A percentile compares a stretch with the other conserved stretches of the same genome.
phyloP scores from a whole-genome alignment of 2,797 vertebrate species.

The Bovichtus variegatus region DNA sequence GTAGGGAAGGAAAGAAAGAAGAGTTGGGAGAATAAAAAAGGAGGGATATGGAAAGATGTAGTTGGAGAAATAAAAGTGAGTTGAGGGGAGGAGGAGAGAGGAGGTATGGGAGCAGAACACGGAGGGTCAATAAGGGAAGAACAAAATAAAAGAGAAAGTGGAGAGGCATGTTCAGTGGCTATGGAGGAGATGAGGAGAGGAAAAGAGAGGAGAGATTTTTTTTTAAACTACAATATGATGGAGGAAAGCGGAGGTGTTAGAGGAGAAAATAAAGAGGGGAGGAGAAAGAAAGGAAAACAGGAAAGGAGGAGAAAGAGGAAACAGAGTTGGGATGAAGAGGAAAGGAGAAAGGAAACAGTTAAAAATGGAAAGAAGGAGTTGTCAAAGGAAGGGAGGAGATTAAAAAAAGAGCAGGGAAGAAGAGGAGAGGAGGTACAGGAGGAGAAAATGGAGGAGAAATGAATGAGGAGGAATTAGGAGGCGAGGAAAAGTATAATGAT shows the following conservation, averaged over 20 bases:
- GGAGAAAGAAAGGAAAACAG: no score
- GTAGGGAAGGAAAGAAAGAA: no score
- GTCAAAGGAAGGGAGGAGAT: neutral
- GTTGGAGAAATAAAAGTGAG: neutral
- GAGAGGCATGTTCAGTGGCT: neutral
- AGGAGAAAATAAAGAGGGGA: no score
- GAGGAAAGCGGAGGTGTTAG: no score
- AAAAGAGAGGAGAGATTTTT: no score
- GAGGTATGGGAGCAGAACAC: no score
- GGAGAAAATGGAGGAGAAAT: neutral
- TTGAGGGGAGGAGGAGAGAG: neutral
- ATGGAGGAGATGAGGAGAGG: neutral
- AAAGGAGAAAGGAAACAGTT: neutral
- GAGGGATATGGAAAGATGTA: neutral
- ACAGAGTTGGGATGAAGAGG: no score
- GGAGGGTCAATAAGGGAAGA: no score
- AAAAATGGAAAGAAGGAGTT: neutral
- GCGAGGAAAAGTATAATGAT: neutral
- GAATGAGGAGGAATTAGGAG: neutral
- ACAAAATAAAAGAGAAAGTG: neutral
- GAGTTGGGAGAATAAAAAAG: no score
- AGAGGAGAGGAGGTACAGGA: neutral
- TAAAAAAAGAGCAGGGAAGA: neutral
- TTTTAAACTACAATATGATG: no score
- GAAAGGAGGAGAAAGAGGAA: no score